Evolutionary conservation across 2,888 invertebrate species (phyloP), one percentile per base, ranked within the genome.

Genomic region (Nomada fucata): DNA sequence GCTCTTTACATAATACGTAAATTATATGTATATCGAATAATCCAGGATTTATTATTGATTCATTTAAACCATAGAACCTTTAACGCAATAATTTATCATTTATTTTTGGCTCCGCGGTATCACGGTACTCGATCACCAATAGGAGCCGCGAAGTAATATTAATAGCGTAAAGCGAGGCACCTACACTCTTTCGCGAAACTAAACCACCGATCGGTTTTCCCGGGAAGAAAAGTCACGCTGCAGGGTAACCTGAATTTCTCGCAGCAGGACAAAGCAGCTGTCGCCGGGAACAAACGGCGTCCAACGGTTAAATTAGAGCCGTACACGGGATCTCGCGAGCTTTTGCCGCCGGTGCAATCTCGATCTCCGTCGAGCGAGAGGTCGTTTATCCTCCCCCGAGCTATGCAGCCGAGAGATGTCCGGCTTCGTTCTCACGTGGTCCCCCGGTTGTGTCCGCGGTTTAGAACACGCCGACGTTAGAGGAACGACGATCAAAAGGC

Each of bases 321-420:
- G 87, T 85, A 85, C 85, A 82, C 67, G 71, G 59, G 85, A 85
- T 79, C 76, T 72, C 67, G 79, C 71, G 88, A 74, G 86, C 88
- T 81, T 77, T 83, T 83, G 78, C 77, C 78, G 83, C 64, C 76
- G 61, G 80, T 83, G 65, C 75, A 86, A 87, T 87, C 86, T 86
- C 86, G 86, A 88, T 88, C 86, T 86, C 67, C 10, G 60, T 64
- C 68, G 61, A 74, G 67, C 76, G 80, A 86, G 86, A 88, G 86
- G 80, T 86, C 86, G 88, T 88, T 86, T 88, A 88, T 86, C 86
- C 86, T 83, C 86, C 78, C 83, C 61, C 76, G 70, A 86, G 88
- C 86, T 82, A 82, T 84, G 75, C 79, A 69, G 57, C 82, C 76
- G 36, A 71, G 81, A 74, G 67, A 79, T 72, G 83, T 88, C 83